phyloP scores from a whole-genome alignment of 2,113 vertebrate genomes.

The Upupa epops region DNA sequence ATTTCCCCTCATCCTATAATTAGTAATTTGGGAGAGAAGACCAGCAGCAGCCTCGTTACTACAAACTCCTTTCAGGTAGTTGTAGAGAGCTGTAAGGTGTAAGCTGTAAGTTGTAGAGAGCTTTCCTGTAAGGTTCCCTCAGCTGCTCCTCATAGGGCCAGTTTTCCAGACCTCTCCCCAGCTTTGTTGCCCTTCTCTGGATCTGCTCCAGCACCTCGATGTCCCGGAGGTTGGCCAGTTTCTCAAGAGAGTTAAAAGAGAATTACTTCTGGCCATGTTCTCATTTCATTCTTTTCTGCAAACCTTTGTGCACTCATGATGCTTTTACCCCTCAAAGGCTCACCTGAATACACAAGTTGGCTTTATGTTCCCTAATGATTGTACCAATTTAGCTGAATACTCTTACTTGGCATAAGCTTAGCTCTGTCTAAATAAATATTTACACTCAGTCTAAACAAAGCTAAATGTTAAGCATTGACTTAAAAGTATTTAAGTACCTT shows the following conservation, averaged over 20 bases:
- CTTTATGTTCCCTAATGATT: slow-evolving; percentile 3
- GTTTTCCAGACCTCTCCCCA: no score
- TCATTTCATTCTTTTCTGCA: not conserved
- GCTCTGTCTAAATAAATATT: slow-evolving; percentile 37
- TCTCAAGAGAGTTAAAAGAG: not conserved
- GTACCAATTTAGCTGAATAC: not conserved
- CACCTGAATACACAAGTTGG: not conserved
- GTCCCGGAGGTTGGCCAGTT: not conserved
- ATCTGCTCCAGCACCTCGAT: no score
- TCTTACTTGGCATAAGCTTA: slow-evolving; percentile 6
- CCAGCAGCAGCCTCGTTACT: no score
- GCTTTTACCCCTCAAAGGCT: not conserved
- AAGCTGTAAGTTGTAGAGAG: no score
- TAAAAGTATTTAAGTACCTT: slow-evolving; percentile 12
- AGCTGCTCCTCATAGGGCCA: no score
- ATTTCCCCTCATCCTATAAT: no score
- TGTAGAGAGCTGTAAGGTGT: no score
- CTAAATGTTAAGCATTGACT: slow-evolving; percentile 11
- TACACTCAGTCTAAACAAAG: slow-evolving; percentile 23
- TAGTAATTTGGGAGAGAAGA: no score
- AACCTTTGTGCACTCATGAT: not conserved
- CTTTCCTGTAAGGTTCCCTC: no score
- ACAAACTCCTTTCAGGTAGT: no score
- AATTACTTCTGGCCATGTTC: not conserved
- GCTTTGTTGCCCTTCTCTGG: no score